Conservation (phyloP, 2,113 vertebrate species). For the Myxocyprinus asiaticus region DNA sequence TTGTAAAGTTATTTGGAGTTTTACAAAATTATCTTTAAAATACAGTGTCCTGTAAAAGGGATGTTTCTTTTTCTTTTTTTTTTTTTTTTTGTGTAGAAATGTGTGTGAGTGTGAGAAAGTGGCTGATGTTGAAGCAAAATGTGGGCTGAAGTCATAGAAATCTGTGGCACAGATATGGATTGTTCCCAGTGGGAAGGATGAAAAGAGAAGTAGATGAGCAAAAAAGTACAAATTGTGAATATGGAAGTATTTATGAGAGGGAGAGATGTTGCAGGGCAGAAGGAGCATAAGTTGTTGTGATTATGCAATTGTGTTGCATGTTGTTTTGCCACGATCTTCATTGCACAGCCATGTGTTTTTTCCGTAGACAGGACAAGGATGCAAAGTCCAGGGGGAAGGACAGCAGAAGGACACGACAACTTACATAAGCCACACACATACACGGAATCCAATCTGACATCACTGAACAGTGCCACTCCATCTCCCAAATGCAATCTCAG, state of each 20-base stretch:
- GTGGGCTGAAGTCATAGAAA: too few relatives aligned
- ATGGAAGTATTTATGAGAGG: neutral
- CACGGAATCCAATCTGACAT: neutral
- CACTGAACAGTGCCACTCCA: neutral
- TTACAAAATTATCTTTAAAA: too few relatives aligned
- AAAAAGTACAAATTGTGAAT: conserved; percentile 36
- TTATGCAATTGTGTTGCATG: conserved; percentile 20
- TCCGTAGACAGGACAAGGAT: conserved; percentile 2
- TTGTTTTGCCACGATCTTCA: neutral
- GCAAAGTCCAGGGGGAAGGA: conserved; percentile 11
- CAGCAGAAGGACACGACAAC: conserved; percentile 4
- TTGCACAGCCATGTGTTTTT: conserved; percentile 16
- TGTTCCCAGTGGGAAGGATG: neutral
- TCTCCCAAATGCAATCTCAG: conserved; percentile 5
- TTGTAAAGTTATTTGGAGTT: too few relatives aligned
- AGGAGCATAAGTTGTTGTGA: conserved; percentile 3
- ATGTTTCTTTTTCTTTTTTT: too few relatives aligned
- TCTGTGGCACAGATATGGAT: too few relatives aligned
- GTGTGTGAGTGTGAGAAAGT: too few relatives aligned
- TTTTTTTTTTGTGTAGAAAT: too few relatives aligned
- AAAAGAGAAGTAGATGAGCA: conserved; percentile 50
- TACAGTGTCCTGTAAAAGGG: too few relatives aligned
- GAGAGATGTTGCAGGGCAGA: neutral
- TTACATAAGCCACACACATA: conserved; percentile 9
- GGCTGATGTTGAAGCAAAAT: too few relatives aligned